Percentiles rank a stretch among this genome's conserved stretches.
phyloP scores from a whole-genome alignment of 2,113 vertebrate genomes.

The Protobothrops flavoviridis region DNA sequence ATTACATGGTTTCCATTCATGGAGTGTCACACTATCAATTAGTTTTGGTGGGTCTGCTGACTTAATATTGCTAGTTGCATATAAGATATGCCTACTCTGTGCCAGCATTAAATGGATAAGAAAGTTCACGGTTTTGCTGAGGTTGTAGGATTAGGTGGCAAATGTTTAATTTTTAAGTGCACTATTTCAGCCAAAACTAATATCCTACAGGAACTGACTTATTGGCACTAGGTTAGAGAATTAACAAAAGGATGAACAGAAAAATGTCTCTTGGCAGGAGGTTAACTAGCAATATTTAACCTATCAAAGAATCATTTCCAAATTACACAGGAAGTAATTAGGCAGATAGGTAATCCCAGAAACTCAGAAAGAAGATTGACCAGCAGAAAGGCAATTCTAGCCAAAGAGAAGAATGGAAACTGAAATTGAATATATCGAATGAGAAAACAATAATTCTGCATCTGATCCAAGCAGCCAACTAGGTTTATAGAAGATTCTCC shows the following conservation, averaged over 20 bases:
- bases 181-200: not conserved
- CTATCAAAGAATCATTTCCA: constrained; percentile 14
- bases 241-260: constrained; percentile 19
- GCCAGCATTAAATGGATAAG: not conserved
- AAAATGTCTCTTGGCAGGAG: constrained; percentile 14
- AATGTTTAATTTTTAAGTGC: constrained; percentile 24
- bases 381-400: not conserved
- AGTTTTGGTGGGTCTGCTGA: not conserved
- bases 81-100: not conserved
- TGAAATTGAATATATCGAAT: not conserved
- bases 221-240: constrained; percentile 8
- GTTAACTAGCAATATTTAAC: constrained; percentile 25
- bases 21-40: not conserved
- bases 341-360: not conserved
- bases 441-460: not conserved
- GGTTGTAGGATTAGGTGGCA: constrained; percentile 4
- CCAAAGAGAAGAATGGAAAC: not conserved
- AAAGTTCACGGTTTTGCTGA: not conserved
- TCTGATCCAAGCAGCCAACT: not conserved
- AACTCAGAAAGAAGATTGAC: not conserved
- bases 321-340: constrained; percentile 1
- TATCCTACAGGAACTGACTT: constrained; percentile 5
- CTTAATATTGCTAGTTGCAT: not conserved
- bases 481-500: not conserved
- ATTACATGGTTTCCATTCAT: not conserved